These are phyloP conservation scores for Nomada fabriciana DNA, from an alignment of 2,888 invertebrate genomes.

Conservation along the genomic window DNA sequence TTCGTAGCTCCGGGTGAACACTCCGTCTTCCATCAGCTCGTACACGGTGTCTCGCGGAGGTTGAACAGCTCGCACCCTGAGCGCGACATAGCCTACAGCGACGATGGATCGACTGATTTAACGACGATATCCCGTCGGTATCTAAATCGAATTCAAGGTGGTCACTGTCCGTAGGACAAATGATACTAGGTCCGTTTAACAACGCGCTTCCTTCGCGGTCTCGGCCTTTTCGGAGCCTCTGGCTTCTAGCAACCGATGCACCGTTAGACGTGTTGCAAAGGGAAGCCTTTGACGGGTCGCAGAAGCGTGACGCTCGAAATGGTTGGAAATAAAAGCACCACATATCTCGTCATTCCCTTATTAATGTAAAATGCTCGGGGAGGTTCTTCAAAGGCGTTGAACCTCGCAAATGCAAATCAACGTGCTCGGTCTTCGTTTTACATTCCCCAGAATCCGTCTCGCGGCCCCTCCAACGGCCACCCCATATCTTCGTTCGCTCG, in stretches of 20 bases:
- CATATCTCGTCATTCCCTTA: neutral
- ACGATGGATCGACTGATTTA: slow-evolving; percentile 19
- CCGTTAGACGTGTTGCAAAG: neutral
- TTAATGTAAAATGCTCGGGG: neutral
- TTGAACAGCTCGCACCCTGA: slow-evolving; percentile 48
- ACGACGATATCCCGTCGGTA: slow-evolving; percentile 45
- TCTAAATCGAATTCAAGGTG: slow-evolving; percentile 49
- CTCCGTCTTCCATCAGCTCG: slow-evolving; percentile 64
- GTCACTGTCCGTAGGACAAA: neutral
- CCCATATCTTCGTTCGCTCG: neutral
- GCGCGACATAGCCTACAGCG: slow-evolving; percentile 44
- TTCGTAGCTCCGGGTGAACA: slow-evolving; percentile 53
- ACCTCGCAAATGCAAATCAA: slow-evolving; percentile 6
- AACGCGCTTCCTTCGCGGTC: neutral
- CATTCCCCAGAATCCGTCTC: slow-evolving; percentile 13
- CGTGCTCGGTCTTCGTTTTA: neutral
- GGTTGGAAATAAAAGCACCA: neutral
- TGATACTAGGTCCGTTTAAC: neutral
- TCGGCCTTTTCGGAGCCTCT: neutral
- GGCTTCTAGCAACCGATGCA: neutral
- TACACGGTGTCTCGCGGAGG: slow-evolving; percentile 4
- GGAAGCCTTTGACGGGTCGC: slow-evolving; percentile 1
- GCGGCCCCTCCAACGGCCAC: neutral
- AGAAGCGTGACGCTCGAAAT: neutral
- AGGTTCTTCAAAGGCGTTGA: neutral